Conservation (phyloP, 2,797 vertebrate species). For the Paguma larvata region DNA sequence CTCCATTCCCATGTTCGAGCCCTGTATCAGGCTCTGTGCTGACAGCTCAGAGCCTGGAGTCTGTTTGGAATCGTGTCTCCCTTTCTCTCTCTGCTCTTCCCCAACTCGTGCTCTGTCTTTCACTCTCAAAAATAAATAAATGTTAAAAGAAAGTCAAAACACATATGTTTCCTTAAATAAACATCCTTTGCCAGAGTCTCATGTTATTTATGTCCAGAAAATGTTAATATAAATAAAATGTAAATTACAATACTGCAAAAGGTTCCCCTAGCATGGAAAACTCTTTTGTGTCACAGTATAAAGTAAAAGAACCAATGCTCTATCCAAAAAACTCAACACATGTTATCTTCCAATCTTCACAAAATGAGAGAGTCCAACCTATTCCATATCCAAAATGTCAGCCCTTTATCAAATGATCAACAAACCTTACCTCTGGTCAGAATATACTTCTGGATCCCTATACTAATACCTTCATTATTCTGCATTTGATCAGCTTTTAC, state of each 20-base stretch:
- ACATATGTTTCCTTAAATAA: not conserved
- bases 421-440: not conserved
- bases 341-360: not conserved
- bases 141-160: not conserved
- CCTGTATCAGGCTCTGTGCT: too few relatives aligned
- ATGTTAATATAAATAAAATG: not conserved
- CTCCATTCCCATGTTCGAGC: too few relatives aligned
- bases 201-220: not conserved
- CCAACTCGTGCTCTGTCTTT: too few relatives aligned
- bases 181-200: not conserved
- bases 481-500: not conserved
- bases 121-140: too few relatives aligned
- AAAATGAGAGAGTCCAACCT: not conserved
- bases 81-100: too few relatives aligned
- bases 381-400: not conserved
- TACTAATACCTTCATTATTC: not conserved
- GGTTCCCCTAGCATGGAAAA: not conserved
- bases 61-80: too few relatives aligned
- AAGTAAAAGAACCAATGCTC: not conserved
- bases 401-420: not conserved
- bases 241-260: not conserved
- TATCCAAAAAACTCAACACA: not conserved
- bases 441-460: not conserved
- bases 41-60: too few relatives aligned
- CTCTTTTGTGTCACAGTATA: not conserved